Base-by-base conservation (phyloP, 2,888 invertebrate species). In the Prenolepis imparis region DNA sequence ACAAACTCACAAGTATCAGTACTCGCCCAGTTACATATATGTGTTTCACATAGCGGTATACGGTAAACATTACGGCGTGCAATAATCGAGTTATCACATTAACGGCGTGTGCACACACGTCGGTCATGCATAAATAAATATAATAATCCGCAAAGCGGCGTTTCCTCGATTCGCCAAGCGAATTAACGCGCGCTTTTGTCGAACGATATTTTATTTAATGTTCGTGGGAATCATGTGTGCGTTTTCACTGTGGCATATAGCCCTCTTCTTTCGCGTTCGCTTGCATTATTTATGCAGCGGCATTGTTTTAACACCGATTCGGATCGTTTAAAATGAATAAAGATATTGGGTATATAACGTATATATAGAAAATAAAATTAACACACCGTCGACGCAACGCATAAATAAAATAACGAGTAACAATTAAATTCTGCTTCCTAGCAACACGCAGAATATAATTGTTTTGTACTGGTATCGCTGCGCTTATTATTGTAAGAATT, bases 61-160 rank as follows among this genome's bases (percentile, higher is more conserved):
- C 18, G 18, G 24, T 70, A 80, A 80, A 80, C 59, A 61, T 80
- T 70, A 68, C 59, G 36, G 48, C 44, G 18, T 18, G 68, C 68
- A 48, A 80, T 80, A 80, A 80, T 80, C 68, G 59, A 80, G 78
- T 80, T 80, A 70, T 78, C 78, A 68, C 67, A 78, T 68, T 80
- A 78, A 44, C 48, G 32, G 59, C 24, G 55, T 59, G 36, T 18
- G 48, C 39, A 66, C 52, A 64, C 75, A 66, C 59, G 21, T 18
- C 36, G 78, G 59, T 68, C 68, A 70, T 48, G 68, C 70, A 80
- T 80, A 80, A 80, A 80, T 48, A 78, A 78, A 78, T 68, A 59
- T 68, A 78, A 68, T 78, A 78, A 78, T 78, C 78, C 59, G 68
- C 78, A 68, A 78, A 78, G 78, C 78, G 78, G 78, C 59, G 28